Percentiles rank a stretch among this genome's conserved stretches.
Evolutionary conservation across 2,888 invertebrate species (phyloP).

Genomic region (Hirtodrosophila trivittata): DNA sequence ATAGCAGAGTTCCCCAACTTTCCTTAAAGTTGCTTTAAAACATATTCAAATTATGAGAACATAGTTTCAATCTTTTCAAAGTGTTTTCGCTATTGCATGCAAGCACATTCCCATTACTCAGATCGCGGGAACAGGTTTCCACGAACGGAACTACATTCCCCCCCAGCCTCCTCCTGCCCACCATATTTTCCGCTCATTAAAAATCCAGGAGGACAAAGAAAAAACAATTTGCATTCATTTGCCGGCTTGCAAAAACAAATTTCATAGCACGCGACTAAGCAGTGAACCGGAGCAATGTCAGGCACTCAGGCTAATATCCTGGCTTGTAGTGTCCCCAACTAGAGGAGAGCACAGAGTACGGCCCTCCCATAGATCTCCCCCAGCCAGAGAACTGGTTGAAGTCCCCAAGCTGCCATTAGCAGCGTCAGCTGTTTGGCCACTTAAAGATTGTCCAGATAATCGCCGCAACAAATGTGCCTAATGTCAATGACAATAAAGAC

Average conservation of each 20-base stretch:
- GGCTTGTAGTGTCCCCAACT: background rate
- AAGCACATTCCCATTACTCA: background rate
- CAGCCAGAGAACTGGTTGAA: slow-evolving; percentile 4
- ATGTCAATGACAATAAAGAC: slow-evolving; percentile 72
- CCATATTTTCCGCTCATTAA: slow-evolving; percentile 24
- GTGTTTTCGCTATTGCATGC: slow-evolving; percentile 20
- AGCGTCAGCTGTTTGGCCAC: slow-evolving; percentile 72
- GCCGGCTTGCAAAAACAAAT: slow-evolving; percentile 30
- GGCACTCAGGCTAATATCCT: slow-evolving; percentile 26
- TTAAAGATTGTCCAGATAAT: slow-evolving; percentile 71
- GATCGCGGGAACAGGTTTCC: background rate
- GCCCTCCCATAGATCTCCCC: background rate
- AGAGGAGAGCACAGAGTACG: no score
- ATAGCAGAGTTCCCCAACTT: no score
- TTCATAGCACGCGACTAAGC: slow-evolving; percentile 31
- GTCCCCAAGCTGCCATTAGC: slow-evolving; percentile 43
- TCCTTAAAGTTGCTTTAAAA: no score
- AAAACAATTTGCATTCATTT: slow-evolving; percentile 54
- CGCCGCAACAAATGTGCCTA: slow-evolving; percentile 72
- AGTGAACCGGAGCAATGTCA: slow-evolving; percentile 28
- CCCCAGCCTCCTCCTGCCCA: background rate
- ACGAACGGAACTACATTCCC: background rate
- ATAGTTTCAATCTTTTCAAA: background rate
- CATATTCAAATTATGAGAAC: no score
- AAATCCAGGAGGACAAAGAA: slow-evolving; percentile 12